Percentiles rank a stretch among this genome's conserved stretches.
These are phyloP conservation scores for Capra hircus DNA, from an alignment of 2,113 vertebrate genomes.

Conservation along the genomic window DNA sequence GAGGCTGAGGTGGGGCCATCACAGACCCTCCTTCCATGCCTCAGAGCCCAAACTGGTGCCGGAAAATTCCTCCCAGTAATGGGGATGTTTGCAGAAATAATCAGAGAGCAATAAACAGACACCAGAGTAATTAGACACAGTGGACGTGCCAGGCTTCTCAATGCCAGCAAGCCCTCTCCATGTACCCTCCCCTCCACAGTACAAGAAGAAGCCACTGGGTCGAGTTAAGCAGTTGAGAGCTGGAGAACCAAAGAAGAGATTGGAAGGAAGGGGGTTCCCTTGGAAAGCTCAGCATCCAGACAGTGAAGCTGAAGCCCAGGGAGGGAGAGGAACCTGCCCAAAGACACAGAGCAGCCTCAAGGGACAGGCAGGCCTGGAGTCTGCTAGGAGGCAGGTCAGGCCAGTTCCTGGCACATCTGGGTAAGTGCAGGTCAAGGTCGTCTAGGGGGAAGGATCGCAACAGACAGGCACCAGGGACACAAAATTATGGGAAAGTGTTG, in stretches of 20 bases:
- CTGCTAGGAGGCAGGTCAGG: background rate
- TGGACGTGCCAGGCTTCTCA: background rate
- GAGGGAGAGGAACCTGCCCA: background rate
- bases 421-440: background rate
- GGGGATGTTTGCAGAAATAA: conserved; percentile 5
- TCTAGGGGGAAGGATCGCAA: background rate
- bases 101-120: background rate
- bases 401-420: background rate
- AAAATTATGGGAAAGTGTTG: background rate
- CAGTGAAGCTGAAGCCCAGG: background rate
- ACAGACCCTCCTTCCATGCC: background rate
- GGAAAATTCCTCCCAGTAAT: conserved; percentile 9
- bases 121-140: conserved; percentile 15
- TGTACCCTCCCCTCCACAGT: fast-evolving
- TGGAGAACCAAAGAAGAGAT: background rate
- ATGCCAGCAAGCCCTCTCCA: background rate
- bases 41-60: background rate
- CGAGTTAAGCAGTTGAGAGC: fast-evolving
- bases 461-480: background rate
- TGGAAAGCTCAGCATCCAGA: background rate
- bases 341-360: background rate
- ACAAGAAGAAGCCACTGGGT: background rate
- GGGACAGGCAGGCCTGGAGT: background rate
- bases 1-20: background rate
- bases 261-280: background rate